A percentile compares a stretch with the other conserved stretches of the same genome.
These are phyloP conservation scores for Junonia oenone DNA, from an alignment of 2,888 invertebrate genomes.

Conservation along the genomic window DNA sequence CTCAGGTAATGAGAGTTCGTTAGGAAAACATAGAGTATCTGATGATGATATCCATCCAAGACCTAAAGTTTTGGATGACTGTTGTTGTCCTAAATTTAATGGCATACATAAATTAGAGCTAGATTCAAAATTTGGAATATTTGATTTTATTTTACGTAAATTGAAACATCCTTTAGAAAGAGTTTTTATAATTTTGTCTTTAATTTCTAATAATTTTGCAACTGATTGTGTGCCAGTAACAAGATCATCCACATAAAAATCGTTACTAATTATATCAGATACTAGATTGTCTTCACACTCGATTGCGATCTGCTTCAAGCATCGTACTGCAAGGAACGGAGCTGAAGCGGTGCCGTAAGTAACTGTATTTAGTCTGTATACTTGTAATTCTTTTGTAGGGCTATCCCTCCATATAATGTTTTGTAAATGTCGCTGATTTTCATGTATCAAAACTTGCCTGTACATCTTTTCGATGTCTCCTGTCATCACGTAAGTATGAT, in stretches of 20 bases:
- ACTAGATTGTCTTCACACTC: not conserved
- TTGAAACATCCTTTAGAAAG: not conserved
- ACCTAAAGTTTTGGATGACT: slow-evolving; percentile 1
- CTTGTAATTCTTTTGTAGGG: too few relatives aligned
- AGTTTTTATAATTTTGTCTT: not conserved
- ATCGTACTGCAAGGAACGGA: not conserved
- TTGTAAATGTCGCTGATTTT: not conserved
- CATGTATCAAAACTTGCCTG: not conserved
- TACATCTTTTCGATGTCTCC: not conserved
- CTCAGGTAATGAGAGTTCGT: too few relatives aligned
- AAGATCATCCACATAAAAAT: slow-evolving; percentile 2
- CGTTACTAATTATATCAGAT: slow-evolving; percentile 1
- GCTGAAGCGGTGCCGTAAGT: not conserved
- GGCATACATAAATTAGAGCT: not conserved
- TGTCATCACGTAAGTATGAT: not conserved
- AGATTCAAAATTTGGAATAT: not conserved
- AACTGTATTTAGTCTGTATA: not conserved
- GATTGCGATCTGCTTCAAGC: not conserved
- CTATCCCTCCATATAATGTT: too few relatives aligned
- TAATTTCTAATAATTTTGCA: not conserved
- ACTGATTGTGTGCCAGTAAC: not conserved
- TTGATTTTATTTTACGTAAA: not conserved
- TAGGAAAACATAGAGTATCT: not conserved
- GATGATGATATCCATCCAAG: slow-evolving; percentile 1
- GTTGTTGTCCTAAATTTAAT: not conserved